These are phyloP conservation scores for Semotilus atromaculatus DNA, from an alignment of 2,797 vertebrate species.

Conservation along the genomic window DNA sequence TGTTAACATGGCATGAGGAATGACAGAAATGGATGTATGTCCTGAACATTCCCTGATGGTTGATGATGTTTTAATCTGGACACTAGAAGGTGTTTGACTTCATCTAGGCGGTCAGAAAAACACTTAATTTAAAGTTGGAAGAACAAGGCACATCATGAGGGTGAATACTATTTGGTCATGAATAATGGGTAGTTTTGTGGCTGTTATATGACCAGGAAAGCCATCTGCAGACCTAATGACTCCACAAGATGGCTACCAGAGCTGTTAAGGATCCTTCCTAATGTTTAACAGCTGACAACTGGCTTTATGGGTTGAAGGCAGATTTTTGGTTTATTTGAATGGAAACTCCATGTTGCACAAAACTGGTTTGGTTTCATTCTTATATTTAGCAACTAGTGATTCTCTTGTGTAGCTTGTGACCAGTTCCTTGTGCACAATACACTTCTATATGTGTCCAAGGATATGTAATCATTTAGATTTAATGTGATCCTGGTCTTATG, in stretches of 20 bases:
- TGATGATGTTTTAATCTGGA: neutral
- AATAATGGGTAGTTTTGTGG: neutral
- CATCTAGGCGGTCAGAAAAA: neutral
- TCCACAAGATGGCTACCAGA: conserved; percentile 6
- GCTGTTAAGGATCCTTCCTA: neutral
- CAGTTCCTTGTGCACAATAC: neutral
- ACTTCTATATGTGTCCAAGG: neutral
- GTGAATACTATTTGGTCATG: neutral
- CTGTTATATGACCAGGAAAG: neutral
- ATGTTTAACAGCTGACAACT: conserved; percentile 1
- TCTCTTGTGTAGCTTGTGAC: neutral
- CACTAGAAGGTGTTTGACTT: neutral
- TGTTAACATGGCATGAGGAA: neutral
- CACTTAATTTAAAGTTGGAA: neutral
- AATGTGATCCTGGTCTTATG: neutral
- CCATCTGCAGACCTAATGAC: conserved; percentile 6
- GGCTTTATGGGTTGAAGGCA: neutral
- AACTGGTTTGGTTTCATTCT: neutral
- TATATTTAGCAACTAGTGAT: neutral
- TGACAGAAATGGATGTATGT: neutral
- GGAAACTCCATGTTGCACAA: neutral
- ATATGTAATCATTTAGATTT: neutral
- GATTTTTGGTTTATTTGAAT: neutral
- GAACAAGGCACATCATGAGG: too few relatives aligned
- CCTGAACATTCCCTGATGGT: too few relatives aligned